phyloP scores from a whole-genome alignment of 2,797 vertebrate species.

The Scarus forsteni region DNA sequence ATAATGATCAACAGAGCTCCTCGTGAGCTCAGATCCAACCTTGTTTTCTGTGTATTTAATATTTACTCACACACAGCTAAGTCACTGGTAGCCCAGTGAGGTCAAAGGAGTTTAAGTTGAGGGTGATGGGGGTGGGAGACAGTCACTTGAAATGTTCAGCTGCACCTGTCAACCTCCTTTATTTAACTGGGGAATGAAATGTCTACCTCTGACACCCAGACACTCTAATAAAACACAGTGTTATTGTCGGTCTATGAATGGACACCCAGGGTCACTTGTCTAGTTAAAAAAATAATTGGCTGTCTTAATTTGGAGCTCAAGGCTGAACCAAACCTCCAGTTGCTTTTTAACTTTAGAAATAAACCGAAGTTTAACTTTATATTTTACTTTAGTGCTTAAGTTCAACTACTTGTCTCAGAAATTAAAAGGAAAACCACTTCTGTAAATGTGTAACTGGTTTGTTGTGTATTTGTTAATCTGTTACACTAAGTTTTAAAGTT shows the following conservation, averaged over 20 bases:
- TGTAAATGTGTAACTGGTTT: no score
- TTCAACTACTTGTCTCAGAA: no score
- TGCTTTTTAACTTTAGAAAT: no score
- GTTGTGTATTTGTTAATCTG: no score
- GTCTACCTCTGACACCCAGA: conserved; percentile 1
- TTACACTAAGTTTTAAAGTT: no score
- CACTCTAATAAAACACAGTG: conserved; percentile 10
- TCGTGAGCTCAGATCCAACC: conserved; percentile 28
- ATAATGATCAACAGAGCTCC: conserved; percentile 63
- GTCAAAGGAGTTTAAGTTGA: conserved; percentile 29
- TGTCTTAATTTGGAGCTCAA: no score
- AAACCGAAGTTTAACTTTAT: no score
- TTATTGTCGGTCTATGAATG: conserved; percentile 8
- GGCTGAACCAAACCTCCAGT: no score
- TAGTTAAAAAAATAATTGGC: background rate
- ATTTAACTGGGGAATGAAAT: conserved; percentile 38
- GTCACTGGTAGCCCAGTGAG: conserved; percentile 35
- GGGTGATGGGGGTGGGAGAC: background rate
- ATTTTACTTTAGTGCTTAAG: no score
- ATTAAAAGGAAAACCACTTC: no score
- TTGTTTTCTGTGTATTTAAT: background rate
- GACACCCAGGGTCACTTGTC: background rate
- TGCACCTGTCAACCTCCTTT: conserved; percentile 52
- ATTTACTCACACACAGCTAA: conserved; percentile 40
- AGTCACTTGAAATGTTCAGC: conserved; percentile 39